phyloP scores from a whole-genome alignment of 92 coral and sea anemone genomes.

The Epizoanthus fatuus region DNA sequence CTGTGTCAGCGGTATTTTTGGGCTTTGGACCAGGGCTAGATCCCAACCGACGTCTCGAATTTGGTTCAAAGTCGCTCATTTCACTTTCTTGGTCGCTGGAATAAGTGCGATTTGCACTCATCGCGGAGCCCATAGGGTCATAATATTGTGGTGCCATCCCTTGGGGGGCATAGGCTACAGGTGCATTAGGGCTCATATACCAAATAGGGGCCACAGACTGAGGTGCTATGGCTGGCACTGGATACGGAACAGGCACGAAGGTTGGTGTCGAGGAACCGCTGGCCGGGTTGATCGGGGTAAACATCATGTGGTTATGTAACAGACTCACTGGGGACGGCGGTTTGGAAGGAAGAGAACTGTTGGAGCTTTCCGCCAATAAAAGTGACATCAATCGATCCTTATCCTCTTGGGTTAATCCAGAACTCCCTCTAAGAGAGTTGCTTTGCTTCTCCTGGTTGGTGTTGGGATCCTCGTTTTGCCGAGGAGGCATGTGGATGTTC shows the following conservation, averaged over 20 bases:
- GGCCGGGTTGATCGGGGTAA: conserved; percentile 82
- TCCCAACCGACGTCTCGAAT: not conserved
- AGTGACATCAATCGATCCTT: conserved; percentile 69
- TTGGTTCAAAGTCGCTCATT: conserved; percentile 4
- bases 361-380: conserved; percentile 38
- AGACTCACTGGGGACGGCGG: conserved; percentile 72
- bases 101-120: conserved; percentile 3
- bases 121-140: conserved; percentile 46
- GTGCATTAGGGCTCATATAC: conserved; percentile 83
- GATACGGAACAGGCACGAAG: conserved; percentile 85
- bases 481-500: not conserved
- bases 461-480: not conserved
- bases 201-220: conserved; percentile 76
- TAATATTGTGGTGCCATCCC: conserved; percentile 62
- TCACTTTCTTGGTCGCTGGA: conserved; percentile 51
- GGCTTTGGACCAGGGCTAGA: not conserved
- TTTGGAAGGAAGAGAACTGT: conserved; percentile 31
- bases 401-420: conserved; percentile 56
- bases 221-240: conserved; percentile 69
- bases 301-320: conserved; percentile 63
- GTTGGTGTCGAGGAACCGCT: conserved; percentile 66
- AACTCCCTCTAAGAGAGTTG: conserved; percentile 25
- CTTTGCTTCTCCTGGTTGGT: not conserved
- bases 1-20: not conserved
- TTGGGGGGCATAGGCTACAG: conserved; percentile 75